phyloP scores from a whole-genome alignment of 2,113 vertebrate genomes.

The Vanacampus margaritifer region DNA sequence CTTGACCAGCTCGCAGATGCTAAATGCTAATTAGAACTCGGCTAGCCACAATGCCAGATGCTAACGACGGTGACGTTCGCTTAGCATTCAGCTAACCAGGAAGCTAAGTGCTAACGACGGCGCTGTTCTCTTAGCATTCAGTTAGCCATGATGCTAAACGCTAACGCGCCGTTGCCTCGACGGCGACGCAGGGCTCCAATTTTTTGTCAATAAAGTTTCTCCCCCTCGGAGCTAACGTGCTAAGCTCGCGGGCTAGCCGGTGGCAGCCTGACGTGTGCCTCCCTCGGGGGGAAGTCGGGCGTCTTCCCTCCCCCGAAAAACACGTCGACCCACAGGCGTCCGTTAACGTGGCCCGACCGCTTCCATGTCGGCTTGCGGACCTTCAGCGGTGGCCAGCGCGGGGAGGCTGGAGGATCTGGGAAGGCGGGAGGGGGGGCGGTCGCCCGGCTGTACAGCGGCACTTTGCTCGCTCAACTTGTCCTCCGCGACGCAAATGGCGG shows the following conservation, averaged over 20 bases:
- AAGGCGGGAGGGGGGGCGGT: slow-evolving; percentile 13
- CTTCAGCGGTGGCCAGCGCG: slow-evolving; percentile 34
- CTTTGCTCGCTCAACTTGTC: slow-evolving; percentile 29
- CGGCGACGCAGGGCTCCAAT: too few relatives aligned
- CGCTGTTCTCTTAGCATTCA: too few relatives aligned
- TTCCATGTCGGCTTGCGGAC: slow-evolving; percentile 41
- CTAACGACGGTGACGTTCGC: neutral
- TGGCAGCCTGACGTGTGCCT: neutral
- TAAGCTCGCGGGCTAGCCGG: slow-evolving; percentile 5
- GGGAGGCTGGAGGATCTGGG: slow-evolving; percentile 25
- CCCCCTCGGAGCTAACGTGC: neutral
- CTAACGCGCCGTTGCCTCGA: neutral
- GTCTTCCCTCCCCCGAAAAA: neutral
- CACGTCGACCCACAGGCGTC: neutral
- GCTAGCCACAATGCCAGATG: neutral
- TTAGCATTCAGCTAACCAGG: too few relatives aligned
- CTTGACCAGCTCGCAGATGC: neutral
- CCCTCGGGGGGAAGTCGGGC: neutral
- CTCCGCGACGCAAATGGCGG: neutral
- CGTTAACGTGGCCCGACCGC: slow-evolving; percentile 3
- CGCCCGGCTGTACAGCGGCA: slow-evolving; percentile 18
- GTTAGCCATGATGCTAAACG: too few relatives aligned
- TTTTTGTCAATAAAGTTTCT: neutral
- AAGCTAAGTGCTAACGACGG: neutral
- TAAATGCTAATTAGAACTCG: neutral